These are phyloP conservation scores for Rhinoderma darwinii DNA, from an alignment of 2,113 vertebrate genomes.

Conservation along the genomic window DNA sequence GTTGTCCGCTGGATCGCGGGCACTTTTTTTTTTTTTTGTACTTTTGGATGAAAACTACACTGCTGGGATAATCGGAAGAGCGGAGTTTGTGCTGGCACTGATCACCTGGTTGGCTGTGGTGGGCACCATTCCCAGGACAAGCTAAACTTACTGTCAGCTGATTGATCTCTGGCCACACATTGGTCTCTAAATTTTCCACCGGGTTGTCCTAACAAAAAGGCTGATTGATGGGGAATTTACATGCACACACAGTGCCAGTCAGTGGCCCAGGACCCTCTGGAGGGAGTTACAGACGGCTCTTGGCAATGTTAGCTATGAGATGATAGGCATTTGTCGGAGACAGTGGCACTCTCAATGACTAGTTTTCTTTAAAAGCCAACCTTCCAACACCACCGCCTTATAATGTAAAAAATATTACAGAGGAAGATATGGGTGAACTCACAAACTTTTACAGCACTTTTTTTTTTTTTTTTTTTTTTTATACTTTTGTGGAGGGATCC, in stretches of 20 bases:
- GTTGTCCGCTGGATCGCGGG: neutral
- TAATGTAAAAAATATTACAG: neutral
- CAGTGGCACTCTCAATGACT: neutral
- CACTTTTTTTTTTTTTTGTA: neutral
- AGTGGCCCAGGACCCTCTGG: conserved; percentile 35
- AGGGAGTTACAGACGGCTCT: conserved; percentile 6
- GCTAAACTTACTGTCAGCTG: conserved; percentile 56
- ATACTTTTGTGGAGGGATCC: no score
- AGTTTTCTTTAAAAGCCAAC: neutral
- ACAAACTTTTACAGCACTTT: neutral
- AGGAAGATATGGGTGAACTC: neutral
- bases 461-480: neutral
- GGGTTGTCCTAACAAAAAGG: conserved; percentile 33
- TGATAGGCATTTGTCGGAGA: conserved; percentile 6
- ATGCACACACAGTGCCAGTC: conserved; percentile 35
- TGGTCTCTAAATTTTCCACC: conserved; percentile 47
- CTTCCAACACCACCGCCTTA: neutral
- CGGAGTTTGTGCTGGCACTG: conserved; percentile 36
- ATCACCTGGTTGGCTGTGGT: conserved; percentile 41
- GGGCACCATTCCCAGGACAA: conserved; percentile 47
- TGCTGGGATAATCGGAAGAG: neutral
- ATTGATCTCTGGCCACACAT: conserved; percentile 25
- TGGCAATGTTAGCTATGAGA: neutral
- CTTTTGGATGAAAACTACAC: conserved; percentile 26
- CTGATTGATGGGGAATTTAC: conserved; percentile 39